These are phyloP conservation scores for Netelia melanura DNA, from an alignment of 2,888 invertebrate genomes.

Conservation along the genomic window DNA sequence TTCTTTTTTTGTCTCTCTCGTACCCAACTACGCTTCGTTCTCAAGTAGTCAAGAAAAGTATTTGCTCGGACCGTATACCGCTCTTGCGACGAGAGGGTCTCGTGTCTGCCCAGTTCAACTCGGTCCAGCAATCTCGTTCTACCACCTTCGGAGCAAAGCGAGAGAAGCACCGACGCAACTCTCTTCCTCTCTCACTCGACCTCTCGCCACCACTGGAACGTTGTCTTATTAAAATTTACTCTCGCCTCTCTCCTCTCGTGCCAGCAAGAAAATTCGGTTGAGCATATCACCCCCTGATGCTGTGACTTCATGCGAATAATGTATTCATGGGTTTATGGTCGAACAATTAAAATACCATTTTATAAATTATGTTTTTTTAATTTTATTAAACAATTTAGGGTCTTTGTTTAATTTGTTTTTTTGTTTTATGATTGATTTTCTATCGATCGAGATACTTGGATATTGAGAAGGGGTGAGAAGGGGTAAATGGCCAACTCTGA, in stretches of 20 bases:
- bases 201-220: constrained; percentile 58
- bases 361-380: constrained; percentile 2
- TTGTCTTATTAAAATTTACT: constrained; percentile 69
- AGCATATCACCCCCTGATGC: constrained; percentile 50
- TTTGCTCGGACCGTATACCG: constrained; percentile 68
- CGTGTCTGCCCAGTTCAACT: constrained; percentile 64
- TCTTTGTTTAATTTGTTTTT: neutral
- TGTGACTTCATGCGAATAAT: constrained; percentile 37
- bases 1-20: constrained; percentile 8
- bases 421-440: neutral
- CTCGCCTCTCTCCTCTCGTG: constrained; percentile 58
- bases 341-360: constrained; percentile 43
- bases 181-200: constrained; percentile 46
- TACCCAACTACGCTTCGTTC: constrained; percentile 55
- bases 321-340: constrained; percentile 57
- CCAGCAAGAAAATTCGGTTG: constrained; percentile 63
- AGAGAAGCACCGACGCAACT: constrained; percentile 27
- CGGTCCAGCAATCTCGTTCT: constrained; percentile 67
- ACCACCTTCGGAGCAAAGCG: constrained; percentile 63
- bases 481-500: constrained; percentile 11
- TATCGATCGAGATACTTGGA: neutral
- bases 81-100: constrained; percentile 56
- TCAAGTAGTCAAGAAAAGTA: constrained; percentile 71
- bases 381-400: neutral
- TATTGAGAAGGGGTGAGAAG: constrained; percentile 5